These are phyloP conservation scores for Heterodera carotae DNA, from an alignment of 1,140 invertebrate genomes.

Conservation along the genomic window DNA sequence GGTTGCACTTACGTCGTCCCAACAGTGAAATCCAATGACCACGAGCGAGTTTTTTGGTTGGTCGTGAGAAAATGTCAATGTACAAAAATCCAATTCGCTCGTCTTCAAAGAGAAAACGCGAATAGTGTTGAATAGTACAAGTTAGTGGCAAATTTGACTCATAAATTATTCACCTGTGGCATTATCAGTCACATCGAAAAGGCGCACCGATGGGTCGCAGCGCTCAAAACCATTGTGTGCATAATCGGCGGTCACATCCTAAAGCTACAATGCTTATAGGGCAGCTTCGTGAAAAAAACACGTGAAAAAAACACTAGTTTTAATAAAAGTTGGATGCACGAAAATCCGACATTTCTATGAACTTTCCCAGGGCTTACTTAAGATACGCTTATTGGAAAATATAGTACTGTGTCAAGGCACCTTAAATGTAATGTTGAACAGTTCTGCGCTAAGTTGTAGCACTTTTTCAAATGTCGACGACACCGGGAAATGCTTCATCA, in stretches of 20 bases:
- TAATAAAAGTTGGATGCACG: too few species aligned
- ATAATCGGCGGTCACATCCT: conserved; percentile 51
- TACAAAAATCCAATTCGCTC: conserved; percentile 62
- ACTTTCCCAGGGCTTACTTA: too few species aligned
- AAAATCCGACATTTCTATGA: too few species aligned
- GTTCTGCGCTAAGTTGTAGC: conserved; percentile 36
- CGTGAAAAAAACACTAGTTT: too few species aligned
- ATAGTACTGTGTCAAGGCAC: not conserved
- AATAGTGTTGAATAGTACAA: too few species aligned
- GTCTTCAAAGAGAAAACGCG: conserved; percentile 40
- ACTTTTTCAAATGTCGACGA: conserved; percentile 61
- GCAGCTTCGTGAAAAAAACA: too few species aligned
- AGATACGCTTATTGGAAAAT: conserved; percentile 27
- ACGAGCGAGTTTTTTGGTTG: conserved; percentile 45
- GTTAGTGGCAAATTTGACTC: too few species aligned
- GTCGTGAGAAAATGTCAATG: conserved; percentile 59
- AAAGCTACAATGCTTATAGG: conserved; percentile 5
- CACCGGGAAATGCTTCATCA: conserved; percentile 65
- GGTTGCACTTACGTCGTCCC: conserved; percentile 50
- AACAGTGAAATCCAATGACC: conserved; percentile 54
- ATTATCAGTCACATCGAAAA: conserved; percentile 56
- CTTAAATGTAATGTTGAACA: conserved; percentile 55
- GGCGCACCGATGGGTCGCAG: conserved; percentile 57
- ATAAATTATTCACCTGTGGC: conserved; percentile 28
- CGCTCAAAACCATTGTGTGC: conserved; percentile 42